A percentile compares a stretch with the other conserved stretches of the same genome.
Conservation (phyloP, 2,888 invertebrate genomes). For the Callosobruchus maculatus region DNA sequence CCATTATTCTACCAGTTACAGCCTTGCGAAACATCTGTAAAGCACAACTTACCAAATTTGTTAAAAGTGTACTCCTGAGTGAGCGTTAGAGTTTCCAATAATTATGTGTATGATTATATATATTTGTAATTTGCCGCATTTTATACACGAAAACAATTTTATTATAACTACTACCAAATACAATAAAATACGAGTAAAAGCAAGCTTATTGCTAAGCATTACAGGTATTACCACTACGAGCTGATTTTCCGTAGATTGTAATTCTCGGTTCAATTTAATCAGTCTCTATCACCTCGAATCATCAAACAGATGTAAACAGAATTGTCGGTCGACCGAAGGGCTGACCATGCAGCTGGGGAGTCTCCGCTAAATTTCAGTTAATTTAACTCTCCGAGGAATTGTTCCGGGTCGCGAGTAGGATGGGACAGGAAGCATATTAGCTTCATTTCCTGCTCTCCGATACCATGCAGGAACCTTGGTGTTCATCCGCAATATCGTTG, state of each 20-base stretch:
- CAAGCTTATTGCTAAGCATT: no score
- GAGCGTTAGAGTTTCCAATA: no score
- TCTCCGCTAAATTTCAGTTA: background rate
- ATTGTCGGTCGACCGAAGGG: background rate
- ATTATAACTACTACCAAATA: no score
- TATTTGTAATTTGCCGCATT: no score
- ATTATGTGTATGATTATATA: no score
- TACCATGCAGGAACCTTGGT: background rate
- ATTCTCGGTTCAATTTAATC: background rate
- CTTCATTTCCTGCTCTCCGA: background rate
- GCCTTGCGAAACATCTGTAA: no score
- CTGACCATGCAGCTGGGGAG: background rate
- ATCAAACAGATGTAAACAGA: background rate
- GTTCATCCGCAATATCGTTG: background rate
- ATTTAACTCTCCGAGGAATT: background rate
- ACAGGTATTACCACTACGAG: no score
- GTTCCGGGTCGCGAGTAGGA: background rate
- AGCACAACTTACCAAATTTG: no score
- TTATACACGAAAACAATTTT: no score
- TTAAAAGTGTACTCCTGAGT: no score
- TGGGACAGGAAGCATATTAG: background rate
- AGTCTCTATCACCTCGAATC: background rate
- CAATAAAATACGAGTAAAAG: no score
- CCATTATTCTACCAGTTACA: no score
- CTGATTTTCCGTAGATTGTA: background rate